Evolutionary conservation across 2,888 invertebrate species (phyloP).

Genomic region (Tetragonula carbonaria): DNA sequence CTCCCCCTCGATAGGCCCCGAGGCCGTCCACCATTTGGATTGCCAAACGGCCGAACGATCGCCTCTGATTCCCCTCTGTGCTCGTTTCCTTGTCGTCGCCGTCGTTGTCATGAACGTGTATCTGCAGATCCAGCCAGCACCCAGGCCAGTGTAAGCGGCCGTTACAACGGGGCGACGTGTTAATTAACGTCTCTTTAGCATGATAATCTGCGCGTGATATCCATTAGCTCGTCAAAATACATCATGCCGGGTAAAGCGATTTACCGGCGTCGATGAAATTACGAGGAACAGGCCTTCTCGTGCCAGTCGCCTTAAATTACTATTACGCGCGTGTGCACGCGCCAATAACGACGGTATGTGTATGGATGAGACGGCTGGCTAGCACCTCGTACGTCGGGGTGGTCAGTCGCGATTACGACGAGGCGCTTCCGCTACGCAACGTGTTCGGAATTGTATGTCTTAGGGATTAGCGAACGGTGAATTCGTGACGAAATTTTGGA

Average conservation of each 20-base stretch:
- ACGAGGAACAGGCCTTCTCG: constrained; percentile 51
- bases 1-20: constrained; percentile 16
- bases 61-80: background rate
- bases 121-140: constrained; percentile 48
- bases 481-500: background rate
- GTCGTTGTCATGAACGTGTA: background rate
- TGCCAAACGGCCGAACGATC: constrained; percentile 24
- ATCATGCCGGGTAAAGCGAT: constrained; percentile 64
- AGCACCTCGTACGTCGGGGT: background rate
- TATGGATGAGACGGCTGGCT: background rate
- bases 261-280: constrained; percentile 63
- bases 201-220: constrained; percentile 75
- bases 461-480: background rate
- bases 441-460: background rate
- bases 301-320: constrained; percentile 60
- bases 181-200: constrained; percentile 78
- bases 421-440: background rate
- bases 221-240: constrained; percentile 76
- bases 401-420: constrained; percentile 39
- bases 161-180: constrained; percentile 71
- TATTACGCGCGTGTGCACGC: constrained; percentile 18
- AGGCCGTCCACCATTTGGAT: constrained; percentile 46
- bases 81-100: background rate
- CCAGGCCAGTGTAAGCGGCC: constrained; percentile 64
- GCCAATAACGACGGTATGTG: constrained; percentile 2